Base-by-base conservation (phyloP, 2,888 invertebrate genomes). In the Drosophila buzzatii region DNA sequence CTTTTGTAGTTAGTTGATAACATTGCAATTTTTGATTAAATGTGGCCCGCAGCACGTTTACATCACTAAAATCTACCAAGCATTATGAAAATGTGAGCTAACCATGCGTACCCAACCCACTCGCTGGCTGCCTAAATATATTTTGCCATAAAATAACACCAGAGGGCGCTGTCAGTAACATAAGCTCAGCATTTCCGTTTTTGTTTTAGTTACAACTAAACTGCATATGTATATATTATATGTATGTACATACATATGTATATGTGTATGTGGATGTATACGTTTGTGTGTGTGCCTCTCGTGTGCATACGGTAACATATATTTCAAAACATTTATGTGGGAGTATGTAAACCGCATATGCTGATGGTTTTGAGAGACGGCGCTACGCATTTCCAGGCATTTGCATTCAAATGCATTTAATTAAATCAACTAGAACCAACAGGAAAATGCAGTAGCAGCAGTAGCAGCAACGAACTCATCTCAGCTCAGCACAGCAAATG, bases 381-480 rank as follows among this genome's bases (percentile, higher is more conserved):
- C 80, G 67, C 65, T 75, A 79, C 71, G 81, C 76, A 81, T 76
- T 85, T 66, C 70, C 81, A 78, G 83, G 83, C 85, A 86, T 82
- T 77, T 90, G 82, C 82, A 90, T 90, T 87, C 90, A 87, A 90
- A 90, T 87, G 81, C 90, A 86, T 90, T 90, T 90, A 90, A 90
- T 90, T 90, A 90, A 90, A 90, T 90, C 90, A 90, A 87, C 86
- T 86, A 81, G 81, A 80, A 82, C 84, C 84, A 86, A 86, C 80
- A 82, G 75, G 73, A 82, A 84, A 84, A 69, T 84, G 79, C 86
- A 76, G 37, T 16, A 37, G 14, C 16, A 52, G 49, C 33, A 49
- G 31, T 76, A 70, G 44, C 70, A 76, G 39, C 69, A 42, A 27
- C 49, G 56, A 64, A 33, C 60, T 57, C 63, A 51, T 42, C 49